Evolutionary conservation across 2,888 invertebrate species (phyloP).

Genomic region (Sphaeridia pumilis): DNA sequence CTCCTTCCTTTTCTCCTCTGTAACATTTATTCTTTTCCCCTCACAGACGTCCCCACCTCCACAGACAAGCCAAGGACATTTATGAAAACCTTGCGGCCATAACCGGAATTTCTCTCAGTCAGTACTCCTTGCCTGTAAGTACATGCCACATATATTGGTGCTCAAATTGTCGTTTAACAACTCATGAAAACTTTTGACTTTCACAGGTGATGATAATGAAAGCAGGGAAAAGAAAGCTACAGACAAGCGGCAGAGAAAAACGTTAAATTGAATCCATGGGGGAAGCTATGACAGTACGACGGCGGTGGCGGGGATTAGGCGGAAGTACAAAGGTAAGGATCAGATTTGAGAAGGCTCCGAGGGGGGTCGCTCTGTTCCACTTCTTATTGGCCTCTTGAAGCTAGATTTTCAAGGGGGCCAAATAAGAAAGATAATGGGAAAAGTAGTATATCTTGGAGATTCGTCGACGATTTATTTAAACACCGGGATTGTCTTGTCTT

Average conservation of each 20-base stretch:
- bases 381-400: conserved; percentile 12
- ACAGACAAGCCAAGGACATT: neutral
- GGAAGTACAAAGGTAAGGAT: conserved; percentile 9
- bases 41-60: conserved; percentile 1
- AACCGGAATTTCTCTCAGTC: neutral
- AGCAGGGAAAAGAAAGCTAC: neutral
- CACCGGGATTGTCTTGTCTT: too few relatives aligned
- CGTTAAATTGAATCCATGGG: neutral
- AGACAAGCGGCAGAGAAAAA: neutral
- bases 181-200: too few relatives aligned
- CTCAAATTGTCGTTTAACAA: neutral
- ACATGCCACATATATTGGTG: neutral
- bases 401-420: neutral
- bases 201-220: too few relatives aligned
- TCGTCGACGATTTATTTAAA: neutral
- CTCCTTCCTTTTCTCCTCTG: neutral
- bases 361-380: conserved; percentile 6
- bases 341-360: conserved; percentile 4
- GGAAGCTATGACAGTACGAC: neutral
- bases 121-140: neutral
- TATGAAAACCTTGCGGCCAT: neutral
- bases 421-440: conserved; percentile 2
- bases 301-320: neutral
- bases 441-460: conserved; percentile 1
- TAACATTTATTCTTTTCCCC: neutral